Evolutionary conservation across 2,113 vertebrate genomes (phyloP).

Genomic region (Osmerus mordax): DNA sequence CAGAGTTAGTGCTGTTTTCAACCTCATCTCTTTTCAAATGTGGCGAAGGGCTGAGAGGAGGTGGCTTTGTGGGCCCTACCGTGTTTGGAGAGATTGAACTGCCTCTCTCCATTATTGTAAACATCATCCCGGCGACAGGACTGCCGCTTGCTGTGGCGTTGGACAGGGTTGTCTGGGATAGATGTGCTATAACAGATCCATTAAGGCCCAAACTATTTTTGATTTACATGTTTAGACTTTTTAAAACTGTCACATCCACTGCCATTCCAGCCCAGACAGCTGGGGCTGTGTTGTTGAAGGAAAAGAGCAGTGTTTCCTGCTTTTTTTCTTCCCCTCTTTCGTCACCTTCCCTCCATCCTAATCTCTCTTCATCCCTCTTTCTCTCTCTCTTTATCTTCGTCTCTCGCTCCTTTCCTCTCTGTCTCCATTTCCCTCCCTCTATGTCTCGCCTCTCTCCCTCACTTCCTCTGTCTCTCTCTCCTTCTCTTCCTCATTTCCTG

Average conservation of each 20-base stretch:
- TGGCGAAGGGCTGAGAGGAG: constrained; percentile 49
- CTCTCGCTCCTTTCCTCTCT: not conserved
- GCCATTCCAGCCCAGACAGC: constrained; percentile 26
- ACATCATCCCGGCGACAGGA: constrained; percentile 75
- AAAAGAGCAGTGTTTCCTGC: not conserved
- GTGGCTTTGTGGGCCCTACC: constrained; percentile 65
- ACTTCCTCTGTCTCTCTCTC: too few species aligned
- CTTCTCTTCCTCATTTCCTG: too few species aligned
- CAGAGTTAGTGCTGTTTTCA: constrained; percentile 75
- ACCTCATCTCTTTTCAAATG: constrained; percentile 76
- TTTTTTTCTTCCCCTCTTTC: not conserved
- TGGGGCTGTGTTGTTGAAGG: constrained; percentile 14
- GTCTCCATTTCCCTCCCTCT: not conserved
- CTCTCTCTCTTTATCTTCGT: not conserved
- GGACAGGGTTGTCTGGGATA: constrained; percentile 63
- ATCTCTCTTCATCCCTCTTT: not conserved
- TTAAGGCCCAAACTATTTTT: constrained; percentile 76
- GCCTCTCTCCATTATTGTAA: constrained; percentile 80
- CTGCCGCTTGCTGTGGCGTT: constrained; percentile 59
- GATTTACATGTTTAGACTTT: constrained; percentile 80
- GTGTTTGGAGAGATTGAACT: constrained; percentile 80
- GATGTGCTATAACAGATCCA: constrained; percentile 76
- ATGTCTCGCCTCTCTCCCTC: too few species aligned
- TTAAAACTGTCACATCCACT: constrained; percentile 74
- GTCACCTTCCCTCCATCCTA: too few species aligned